phyloP scores from a whole-genome alignment of 2,888 invertebrate genomes.

The Branchipolynoe longqiensis region DNA sequence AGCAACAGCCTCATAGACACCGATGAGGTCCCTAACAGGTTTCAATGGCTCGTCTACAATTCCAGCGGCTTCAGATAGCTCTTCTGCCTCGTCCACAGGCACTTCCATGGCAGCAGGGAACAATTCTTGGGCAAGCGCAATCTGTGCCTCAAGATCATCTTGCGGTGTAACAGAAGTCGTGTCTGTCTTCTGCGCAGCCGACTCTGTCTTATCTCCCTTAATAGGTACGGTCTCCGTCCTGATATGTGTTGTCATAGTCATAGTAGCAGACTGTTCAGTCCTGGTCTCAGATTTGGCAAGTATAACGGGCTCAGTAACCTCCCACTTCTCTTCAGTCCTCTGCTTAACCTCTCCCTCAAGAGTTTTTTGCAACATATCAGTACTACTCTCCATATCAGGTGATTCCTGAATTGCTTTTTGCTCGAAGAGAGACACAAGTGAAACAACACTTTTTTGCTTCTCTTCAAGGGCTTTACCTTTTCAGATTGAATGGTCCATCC shows the following conservation, averaged over 20 bases:
- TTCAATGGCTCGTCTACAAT: constrained; percentile 46
- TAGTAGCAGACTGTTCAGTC: neutral
- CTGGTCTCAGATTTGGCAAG: constrained; percentile 29
- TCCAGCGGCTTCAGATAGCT: constrained; percentile 46
- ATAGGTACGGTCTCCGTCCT: neutral
- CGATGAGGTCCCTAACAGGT: constrained; percentile 50
- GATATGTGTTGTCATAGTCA: neutral
- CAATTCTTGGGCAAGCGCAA: neutral
- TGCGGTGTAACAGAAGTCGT: neutral
- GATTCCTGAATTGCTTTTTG: constrained; percentile 50
- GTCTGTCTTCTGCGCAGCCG: no score
- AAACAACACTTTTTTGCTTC: constrained; percentile 60
- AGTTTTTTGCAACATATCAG: constrained; percentile 16
- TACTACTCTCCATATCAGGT: constrained; percentile 18
- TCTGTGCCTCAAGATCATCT: constrained; percentile 31
- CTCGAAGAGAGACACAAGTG: constrained; percentile 60
- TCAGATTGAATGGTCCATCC: constrained; percentile 54
- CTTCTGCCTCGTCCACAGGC: constrained; percentile 44
- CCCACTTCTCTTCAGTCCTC: constrained; percentile 53
- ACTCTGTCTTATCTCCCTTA: constrained; percentile 6
- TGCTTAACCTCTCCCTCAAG: constrained; percentile 47
- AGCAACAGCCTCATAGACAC: constrained; percentile 54
- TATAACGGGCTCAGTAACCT: constrained; percentile 47
- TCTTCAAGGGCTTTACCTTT: constrained; percentile 63
- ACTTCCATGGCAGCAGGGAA: no score